These are phyloP conservation scores for Papilio machaon DNA, from an alignment of 1,140 invertebrate species.

Conservation along the genomic window DNA sequence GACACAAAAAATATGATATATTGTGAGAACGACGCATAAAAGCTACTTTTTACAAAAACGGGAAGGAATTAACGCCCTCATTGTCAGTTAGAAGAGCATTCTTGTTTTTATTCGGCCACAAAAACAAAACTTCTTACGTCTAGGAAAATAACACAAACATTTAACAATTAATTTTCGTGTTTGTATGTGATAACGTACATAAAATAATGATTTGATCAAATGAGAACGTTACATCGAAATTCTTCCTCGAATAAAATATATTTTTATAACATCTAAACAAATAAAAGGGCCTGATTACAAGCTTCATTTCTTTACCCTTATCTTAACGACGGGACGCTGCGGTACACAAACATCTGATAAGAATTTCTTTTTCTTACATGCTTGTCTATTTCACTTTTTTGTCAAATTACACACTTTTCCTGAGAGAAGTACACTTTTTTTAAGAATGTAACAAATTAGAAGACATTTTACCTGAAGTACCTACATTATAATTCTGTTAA, in stretches of 20 bases:
- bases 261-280: conserved; percentile 57
- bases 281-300: conserved; percentile 56
- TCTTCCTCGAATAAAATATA: background rate
- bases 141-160: background rate
- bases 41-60: conserved; percentile 64
- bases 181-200: background rate
- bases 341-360: conserved; percentile 32
- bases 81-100: conserved; percentile 54
- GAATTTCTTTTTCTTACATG: conserved; percentile 30
- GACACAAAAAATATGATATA: conserved; percentile 79
- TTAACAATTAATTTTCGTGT: background rate
- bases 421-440: background rate
- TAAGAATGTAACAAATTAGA: background rate
- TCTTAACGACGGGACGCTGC: conserved; percentile 58
- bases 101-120: conserved; percentile 14
- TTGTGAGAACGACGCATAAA: conserved; percentile 73
- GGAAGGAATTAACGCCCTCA: conserved; percentile 66
- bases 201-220: background rate
- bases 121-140: background rate
- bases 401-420: background rate
- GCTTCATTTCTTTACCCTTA: conserved; percentile 63
- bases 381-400: conserved; percentile 24
- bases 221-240: conserved; percentile 48
- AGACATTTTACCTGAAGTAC: background rate
- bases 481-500: background rate